Evolutionary conservation across 2,888 invertebrate genomes (phyloP).

Genomic region (Theretra japonica): DNA sequence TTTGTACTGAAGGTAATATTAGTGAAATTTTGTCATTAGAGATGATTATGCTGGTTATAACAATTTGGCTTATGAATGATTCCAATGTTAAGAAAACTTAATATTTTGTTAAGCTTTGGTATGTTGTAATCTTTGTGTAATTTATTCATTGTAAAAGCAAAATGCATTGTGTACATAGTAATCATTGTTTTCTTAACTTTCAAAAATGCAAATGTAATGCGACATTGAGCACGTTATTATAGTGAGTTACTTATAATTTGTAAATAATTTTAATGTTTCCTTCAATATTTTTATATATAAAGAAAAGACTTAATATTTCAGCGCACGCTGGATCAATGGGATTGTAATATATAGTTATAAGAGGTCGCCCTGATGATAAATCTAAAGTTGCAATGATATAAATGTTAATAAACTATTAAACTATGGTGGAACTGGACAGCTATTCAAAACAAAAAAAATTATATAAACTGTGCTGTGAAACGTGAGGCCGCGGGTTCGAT

Average conservation of each 20-base stretch:
- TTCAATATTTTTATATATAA: constrained; percentile 20
- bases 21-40: no score
- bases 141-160: background rate
- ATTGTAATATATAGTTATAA: constrained; percentile 21
- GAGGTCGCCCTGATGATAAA: background rate
- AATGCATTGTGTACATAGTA: background rate
- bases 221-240: background rate
- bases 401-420: no score
- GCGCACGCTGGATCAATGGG: background rate
- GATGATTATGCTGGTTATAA: no score
- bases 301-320: constrained; percentile 19
- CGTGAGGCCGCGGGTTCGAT: no score
- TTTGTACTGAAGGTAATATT: no score
- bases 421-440: no score
- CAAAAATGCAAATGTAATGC: constrained; percentile 11
- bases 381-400: constrained; percentile 14
- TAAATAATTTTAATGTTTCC: constrained; percentile 14
- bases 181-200: background rate
- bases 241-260: background rate
- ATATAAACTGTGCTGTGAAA: no score
- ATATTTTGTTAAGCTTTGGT: background rate
- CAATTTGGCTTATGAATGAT: no score
- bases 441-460: no score
- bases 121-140: background rate
- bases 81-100: no score